Evolutionary conservation across 2,888 invertebrate species (phyloP), one percentile per base, ranked within the genome.

Genomic region (Silvanus unidentatus): DNA sequence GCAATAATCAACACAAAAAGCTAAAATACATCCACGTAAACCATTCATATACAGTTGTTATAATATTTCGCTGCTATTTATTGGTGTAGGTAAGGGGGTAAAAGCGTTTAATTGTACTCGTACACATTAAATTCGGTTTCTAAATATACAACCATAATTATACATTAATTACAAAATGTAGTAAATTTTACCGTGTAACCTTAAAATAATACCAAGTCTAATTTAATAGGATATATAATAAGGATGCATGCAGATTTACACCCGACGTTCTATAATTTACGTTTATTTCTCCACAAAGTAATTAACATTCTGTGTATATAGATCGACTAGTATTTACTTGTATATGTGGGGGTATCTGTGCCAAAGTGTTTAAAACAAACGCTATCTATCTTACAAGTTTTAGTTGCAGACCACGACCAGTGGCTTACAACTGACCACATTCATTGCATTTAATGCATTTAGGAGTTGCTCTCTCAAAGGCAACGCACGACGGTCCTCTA

Each of bases 321-420:
- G 55, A 56, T 57, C 52, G 37, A 37, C 37, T 13, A 13, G 32
- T n/a, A 32, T 12, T 12, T 32, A 12, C 32, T 11, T 16, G 15
- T 16, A 15, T 37, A 15, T 37, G n/a, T 37, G 37, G 37, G 16
- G 14, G 32, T 12, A 32, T 12, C n/a, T 32, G 3, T 22, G 22
- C 32, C 32, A 32, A 12, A 32, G 12, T 12, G 22, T 32, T 11
- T n/a, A 32, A 42, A 49, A 44, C 47, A 43, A 37, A 37, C 40
- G 43, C 50, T 40, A 54, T 55, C 42, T 49, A 45, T 54, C 52
- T 57, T 52, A 32, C 39, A 45, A 35, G 44, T 55, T 59, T 65
- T 68, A 50, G 70, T 66, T 65, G 32, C 65, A 75, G 74, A 74
- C 43, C 38, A 29, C 42, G 27, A 34, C 39, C 13, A 34, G 29